phyloP scores from a whole-genome alignment of 1,140 invertebrate species.

The Scaptodrosophila lebanonensis region DNA sequence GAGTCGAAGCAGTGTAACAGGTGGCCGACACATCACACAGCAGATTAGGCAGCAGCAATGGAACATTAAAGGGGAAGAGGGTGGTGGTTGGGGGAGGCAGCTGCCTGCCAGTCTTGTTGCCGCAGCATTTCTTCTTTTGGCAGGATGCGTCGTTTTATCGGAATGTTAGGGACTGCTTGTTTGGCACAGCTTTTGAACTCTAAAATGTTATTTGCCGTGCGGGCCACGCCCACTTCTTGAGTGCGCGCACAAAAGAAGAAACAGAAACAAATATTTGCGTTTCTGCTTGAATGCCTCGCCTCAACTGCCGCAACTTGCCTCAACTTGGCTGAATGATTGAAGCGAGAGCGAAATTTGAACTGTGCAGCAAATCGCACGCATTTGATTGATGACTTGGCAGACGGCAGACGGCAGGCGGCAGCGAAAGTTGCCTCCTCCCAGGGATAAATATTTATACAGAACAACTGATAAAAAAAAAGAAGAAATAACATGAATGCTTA shows the following conservation, averaged over 20 bases:
- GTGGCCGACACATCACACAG: slow-evolving; percentile 60
- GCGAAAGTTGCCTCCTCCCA: slow-evolving; percentile 34
- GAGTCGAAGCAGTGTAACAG: slow-evolving; percentile 47
- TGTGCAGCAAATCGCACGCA: slow-evolving; percentile 71
- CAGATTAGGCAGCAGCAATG: slow-evolving; percentile 58
- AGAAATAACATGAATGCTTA: slow-evolving; percentile 20
- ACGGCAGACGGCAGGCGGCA: slow-evolving; percentile 16
- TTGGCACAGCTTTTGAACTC: slow-evolving; percentile 6
- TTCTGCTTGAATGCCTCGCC: slow-evolving; percentile 70
- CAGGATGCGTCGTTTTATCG: too few relatives aligned
- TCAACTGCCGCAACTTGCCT: too few relatives aligned
- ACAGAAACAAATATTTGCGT: slow-evolving; percentile 71
- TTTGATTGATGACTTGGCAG: slow-evolving; percentile 72
- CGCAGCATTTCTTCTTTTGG: slow-evolving; percentile 39
- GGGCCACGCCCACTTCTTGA: slow-evolving; percentile 9
- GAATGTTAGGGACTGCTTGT: too few relatives aligned
- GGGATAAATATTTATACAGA: slow-evolving; percentile 49
- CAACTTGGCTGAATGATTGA: slow-evolving; percentile 73
- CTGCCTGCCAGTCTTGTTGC: slow-evolving; percentile 38
- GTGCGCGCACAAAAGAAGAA: background rate
- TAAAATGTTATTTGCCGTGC: slow-evolving; percentile 5
- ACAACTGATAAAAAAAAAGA: slow-evolving; percentile 8
- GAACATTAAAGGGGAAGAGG: too few relatives aligned
- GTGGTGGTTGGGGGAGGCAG: too few relatives aligned
- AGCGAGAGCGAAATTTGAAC: slow-evolving; percentile 71